These are phyloP conservation scores for Cossypha caffra DNA, from an alignment of 2,797 vertebrate genomes.

Conservation along the genomic window DNA sequence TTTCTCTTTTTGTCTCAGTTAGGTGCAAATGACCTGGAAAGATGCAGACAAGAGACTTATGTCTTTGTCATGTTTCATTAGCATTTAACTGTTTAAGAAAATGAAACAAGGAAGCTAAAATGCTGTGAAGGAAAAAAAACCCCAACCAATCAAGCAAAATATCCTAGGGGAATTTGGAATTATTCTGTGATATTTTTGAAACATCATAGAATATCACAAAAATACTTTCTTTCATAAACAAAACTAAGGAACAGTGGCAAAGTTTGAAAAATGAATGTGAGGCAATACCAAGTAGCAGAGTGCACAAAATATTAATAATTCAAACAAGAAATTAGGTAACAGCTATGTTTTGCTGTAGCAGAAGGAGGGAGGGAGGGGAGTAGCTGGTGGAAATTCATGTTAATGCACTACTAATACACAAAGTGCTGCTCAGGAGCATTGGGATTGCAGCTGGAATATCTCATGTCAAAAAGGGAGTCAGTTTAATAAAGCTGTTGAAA, in stretches of 20 bases:
- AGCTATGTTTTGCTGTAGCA: not conserved
- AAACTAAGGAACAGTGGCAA: not conserved
- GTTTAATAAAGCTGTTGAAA: not conserved
- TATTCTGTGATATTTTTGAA: not conserved
- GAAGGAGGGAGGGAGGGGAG: not conserved
- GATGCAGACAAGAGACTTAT: not conserved
- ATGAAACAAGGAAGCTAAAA: not conserved
- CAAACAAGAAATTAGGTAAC: not conserved
- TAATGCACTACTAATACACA: not conserved
- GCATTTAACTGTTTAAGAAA: not conserved
- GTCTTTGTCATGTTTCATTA: not conserved
- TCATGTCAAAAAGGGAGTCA: not conserved
- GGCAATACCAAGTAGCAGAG: not conserved
- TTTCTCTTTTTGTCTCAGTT: not conserved
- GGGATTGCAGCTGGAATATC: not conserved
- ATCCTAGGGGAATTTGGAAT: not conserved
- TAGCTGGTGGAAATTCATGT: not conserved
- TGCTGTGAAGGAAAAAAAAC: not conserved
- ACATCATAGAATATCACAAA: not conserved
- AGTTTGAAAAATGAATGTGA: not conserved
- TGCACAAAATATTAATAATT: not conserved
- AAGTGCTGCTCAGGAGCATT: not conserved
- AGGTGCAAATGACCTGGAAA: not conserved
- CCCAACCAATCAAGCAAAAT: not conserved
- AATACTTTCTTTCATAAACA: not conserved